Evolutionary conservation across 1,140 invertebrate species (phyloP), one percentile per base, ranked within the genome.

Genomic region (Heterodera schachtii): DNA sequence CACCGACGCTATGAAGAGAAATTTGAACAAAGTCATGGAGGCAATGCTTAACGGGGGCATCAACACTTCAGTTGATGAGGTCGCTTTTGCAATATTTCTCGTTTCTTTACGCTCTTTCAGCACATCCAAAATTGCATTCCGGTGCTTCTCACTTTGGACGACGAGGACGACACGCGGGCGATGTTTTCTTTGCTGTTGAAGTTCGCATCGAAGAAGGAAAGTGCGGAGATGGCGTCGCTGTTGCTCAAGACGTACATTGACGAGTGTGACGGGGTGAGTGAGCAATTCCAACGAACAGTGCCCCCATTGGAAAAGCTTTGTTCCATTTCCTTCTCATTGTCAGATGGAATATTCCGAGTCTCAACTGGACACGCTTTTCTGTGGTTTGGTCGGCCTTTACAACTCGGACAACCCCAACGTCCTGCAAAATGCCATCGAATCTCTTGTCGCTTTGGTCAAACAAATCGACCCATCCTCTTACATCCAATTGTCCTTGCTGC

Each of bases 111-210:
- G 44, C 7, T 19, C n/a, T 76, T 86, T 21, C 83, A 93, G 91
- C 93, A 97, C 91, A 90, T 96, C n/a, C 94, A 95, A 86, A 95
- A 98, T 90, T 98, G 96, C 90, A 94, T 96, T 90, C 93, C 94
- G 66, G 96, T 98, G 7, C 93, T 98, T 73, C 90, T 98, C 81
- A 96, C 96, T 0, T 94, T 96, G 3, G 67, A 71, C 43, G 85
- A 89, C 70, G 87, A 88, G 64, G 81, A 85, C 7, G 89, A 87
- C 69, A 67, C 85, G 2, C 64, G 73, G 0, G 76, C 81, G 13
- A 76, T 90, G 31, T 75, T 90, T 9, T 60, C 74, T 13, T 85
- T 80, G 4, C 76, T 87, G 3, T 70, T 87, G 44, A 73, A 75
- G 60, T 60, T 49, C 41, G 43, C 75, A 57, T 43, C 73, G 46